Conservation (phyloP, 1,140 invertebrate species). For the Pachypsylla venusta region DNA sequence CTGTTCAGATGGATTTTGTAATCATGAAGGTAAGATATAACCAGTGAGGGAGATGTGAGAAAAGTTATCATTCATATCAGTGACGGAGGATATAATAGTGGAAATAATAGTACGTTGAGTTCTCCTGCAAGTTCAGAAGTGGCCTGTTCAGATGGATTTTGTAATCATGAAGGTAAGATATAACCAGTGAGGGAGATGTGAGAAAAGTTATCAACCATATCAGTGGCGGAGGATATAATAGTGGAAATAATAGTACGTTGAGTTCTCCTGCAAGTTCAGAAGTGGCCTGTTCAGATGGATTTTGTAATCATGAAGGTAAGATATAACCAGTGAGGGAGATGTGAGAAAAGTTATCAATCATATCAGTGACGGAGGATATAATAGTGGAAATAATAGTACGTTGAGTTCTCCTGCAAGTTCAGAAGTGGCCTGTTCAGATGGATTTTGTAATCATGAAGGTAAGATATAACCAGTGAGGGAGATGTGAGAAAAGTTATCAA, state of each 20-base stretch:
- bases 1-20: slow-evolving; percentile 67
- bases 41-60: too few species aligned
- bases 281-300: slow-evolving; percentile 65
- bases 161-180: slow-evolving; percentile 54
- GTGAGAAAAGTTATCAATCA: too few species aligned
- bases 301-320: slow-evolving; percentile 57
- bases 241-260: slow-evolving; percentile 38
- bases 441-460: slow-evolving; percentile 60
- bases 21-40: slow-evolving; percentile 51
- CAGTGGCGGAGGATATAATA: slow-evolving; percentile 10
- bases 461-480: too few species aligned
- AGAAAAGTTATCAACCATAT: too few species aligned
- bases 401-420: slow-evolving; percentile 67
- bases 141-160: slow-evolving; percentile 67
- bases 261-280: slow-evolving; percentile 71
- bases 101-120: slow-evolving; percentile 43
- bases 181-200: too few species aligned
- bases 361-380: slow-evolving; percentile 3
- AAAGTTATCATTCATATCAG: too few species aligned
- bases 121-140: slow-evolving; percentile 71
- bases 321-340: too few species aligned
- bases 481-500: too few species aligned
- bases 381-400: slow-evolving; percentile 35
- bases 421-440: slow-evolving; percentile 68
- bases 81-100: slow-evolving; percentile 16